Evolutionary conservation across 1,140 invertebrate species (phyloP), one percentile per base, ranked within the genome.

Genomic region (Nasonia vitripennis): DNA sequence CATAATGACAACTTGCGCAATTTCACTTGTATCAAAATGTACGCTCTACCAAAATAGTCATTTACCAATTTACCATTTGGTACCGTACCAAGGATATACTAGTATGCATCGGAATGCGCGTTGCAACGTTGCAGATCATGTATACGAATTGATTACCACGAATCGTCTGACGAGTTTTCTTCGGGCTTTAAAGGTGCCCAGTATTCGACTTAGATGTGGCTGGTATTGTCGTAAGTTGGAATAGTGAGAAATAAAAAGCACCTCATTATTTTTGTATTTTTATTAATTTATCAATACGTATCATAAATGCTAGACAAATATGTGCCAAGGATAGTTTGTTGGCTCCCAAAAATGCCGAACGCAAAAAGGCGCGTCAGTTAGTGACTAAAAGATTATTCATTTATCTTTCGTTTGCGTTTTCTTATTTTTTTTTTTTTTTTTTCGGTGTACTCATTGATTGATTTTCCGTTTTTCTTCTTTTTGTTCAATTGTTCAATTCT

Each of bases 241-340:
- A 62, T 7, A 20, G n/a, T 7, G 17, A 62, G 55, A 62, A 62
- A 62, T 62, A 75, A 84, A 84, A 86, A 31, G 48, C 41, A 85
- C 31, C 62, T 62, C 34, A 12, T 9, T 78, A 79, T 20, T 73
- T 34, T 71, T 83, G 80, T 86, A 87, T 87, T 91, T 89, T 92
- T 89, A 90, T 90, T 90, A 90, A 87, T 92, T 91, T 91, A 91
- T 92, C 91, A 89, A 90, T 91, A 90, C 89, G 89, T 88, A 90
- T 87, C 89, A 90, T 91, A 91, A 92, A 92, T 91, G 88, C 90
- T 92, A 91, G 91, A 93, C 90, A 91, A 91, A 92, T 90, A 91
- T 90, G 91, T 92, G 92, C 90, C 90, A 91, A 90, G 88, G 89
- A 92, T 88, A 90, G 87, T 88, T 89, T 87, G 88, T 90, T 89